A percentile compares a stretch with the other conserved stretches of the same genome.
Conservation (phyloP, 2,797 vertebrate genomes). For the Craterocephalus amniculus region DNA sequence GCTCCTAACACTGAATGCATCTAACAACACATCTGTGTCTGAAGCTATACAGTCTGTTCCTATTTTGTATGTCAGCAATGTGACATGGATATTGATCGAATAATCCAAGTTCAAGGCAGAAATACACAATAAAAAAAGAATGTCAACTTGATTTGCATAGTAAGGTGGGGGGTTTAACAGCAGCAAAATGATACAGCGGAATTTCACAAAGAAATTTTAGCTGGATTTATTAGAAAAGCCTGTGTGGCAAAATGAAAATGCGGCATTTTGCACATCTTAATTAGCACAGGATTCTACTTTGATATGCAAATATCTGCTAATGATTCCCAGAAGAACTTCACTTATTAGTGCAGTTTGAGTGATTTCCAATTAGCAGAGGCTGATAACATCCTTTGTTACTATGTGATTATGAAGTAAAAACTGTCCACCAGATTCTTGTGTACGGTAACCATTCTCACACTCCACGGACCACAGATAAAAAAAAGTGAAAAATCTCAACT, state of each 20-base stretch:
- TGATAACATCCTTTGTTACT: constrained; percentile 54
- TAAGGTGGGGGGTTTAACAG: too few relatives aligned
- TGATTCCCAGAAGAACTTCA: constrained; percentile 60
- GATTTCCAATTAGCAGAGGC: constrained; percentile 65
- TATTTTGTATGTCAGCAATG: too few relatives aligned
- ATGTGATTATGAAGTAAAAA: constrained; percentile 49
- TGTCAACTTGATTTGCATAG: too few relatives aligned
- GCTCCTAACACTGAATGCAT: too few relatives aligned
- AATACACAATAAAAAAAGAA: too few relatives aligned
- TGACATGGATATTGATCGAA: too few relatives aligned
- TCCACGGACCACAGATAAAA: constrained; percentile 29
- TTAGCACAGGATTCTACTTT: constrained; percentile 56
- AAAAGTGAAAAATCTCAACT: constrained; percentile 16
- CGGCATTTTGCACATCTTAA: constrained; percentile 49
- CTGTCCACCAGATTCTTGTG: constrained; percentile 14
- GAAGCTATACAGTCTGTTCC: too few relatives aligned
- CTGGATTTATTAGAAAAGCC: constrained; percentile 2
- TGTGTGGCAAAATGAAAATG: constrained; percentile 26
- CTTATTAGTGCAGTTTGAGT: constrained; percentile 66
- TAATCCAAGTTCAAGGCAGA: too few relatives aligned
- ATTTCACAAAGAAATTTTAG: neutral
- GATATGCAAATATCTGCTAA: constrained; percentile 66
- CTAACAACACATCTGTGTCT: too few relatives aligned
- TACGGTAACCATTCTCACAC: constrained; percentile 50
- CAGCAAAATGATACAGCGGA: neutral